Evolutionary conservation across 2,113 vertebrate species (phyloP), one percentile per base, ranked within the genome.

Genomic region (Benitochromis conjunctus): DNA sequence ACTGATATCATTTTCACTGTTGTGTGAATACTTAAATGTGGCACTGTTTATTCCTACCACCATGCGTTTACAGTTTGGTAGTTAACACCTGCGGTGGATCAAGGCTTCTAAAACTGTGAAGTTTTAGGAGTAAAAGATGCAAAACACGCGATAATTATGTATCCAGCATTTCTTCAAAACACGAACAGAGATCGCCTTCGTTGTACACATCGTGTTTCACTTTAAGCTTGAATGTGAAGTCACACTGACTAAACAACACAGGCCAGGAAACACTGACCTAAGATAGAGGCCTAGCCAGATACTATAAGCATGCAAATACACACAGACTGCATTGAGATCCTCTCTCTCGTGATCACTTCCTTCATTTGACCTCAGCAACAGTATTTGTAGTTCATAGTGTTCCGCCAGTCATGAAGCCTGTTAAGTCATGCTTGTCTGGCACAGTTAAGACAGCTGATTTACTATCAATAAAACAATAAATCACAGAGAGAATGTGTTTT

Each of bases 361-460:
- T 86, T 85, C 62, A 54, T 84, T 79, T 84, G 55, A 88, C 79
- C 78, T 60, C 55, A 86, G 26, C 76, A 64, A 54, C 55, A 82
- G 78, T 85, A 80, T 90, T 83, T 58, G 81, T 77, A 86, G 85
- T 91, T 88, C 66, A 83, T 80, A 78, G 74, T 82, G 91, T 91
- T 93, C 84, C 93, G 88, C 88, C 92, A 92, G 86, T 92, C 56
- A 80, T 91, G 69, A 91, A 94, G 93, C 90, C 87, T 91, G 56
- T 94, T 92, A 92, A 92, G 86, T 93, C 82, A 89, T 82, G 88
- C 94, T 91, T 95, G 93, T 96, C 95, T 95, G 96, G 91, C 95
- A 95, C 92, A 95, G 94, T 95, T 91, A 92, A 81, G 76, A 80
- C 85, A 93, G 85, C 89, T 96, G 94, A 96, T 93, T 96, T 96